Percentiles rank a stretch among this genome's conserved stretches.
Conservation (phyloP, 2,113 vertebrate genomes). For the Lethenteron reissneri region DNA sequence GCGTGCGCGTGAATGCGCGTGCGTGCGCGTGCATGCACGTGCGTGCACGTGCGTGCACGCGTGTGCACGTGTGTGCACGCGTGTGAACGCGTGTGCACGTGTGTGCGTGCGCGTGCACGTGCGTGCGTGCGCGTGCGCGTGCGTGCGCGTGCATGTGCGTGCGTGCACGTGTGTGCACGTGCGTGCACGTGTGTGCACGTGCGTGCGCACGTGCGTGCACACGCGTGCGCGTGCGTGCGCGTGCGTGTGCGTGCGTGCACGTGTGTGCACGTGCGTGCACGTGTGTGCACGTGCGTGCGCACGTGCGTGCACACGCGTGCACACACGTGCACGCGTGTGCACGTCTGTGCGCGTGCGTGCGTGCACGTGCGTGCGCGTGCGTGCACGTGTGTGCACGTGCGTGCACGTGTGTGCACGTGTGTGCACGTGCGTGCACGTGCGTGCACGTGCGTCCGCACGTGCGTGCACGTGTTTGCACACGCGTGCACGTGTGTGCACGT, state of each 20-base stretch:
- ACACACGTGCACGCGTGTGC: background rate
- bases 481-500: too few species aligned
- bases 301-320: background rate
- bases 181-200: background rate
- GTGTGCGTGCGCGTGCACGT: background rate
- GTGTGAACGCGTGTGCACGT: background rate
- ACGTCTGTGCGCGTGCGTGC: background rate
- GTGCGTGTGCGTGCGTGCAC: background rate
- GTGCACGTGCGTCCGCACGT: background rate
- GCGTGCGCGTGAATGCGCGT: background rate
- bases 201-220: background rate
- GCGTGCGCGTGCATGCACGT: background rate
- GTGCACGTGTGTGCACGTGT: background rate
- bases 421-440: background rate
- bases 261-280: background rate
- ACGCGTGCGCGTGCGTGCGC: background rate
- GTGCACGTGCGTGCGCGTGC: background rate
- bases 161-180: background rate
- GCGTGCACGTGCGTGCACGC: background rate
- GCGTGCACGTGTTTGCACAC: background rate
- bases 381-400: background rate
- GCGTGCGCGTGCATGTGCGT: background rate
- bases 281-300: background rate
- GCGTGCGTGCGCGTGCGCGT: background rate
- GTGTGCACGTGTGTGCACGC: conserved; percentile 1